These are phyloP conservation scores for Scopus umbretta DNA, from an alignment of 2,113 vertebrate species.

Conservation along the genomic window DNA sequence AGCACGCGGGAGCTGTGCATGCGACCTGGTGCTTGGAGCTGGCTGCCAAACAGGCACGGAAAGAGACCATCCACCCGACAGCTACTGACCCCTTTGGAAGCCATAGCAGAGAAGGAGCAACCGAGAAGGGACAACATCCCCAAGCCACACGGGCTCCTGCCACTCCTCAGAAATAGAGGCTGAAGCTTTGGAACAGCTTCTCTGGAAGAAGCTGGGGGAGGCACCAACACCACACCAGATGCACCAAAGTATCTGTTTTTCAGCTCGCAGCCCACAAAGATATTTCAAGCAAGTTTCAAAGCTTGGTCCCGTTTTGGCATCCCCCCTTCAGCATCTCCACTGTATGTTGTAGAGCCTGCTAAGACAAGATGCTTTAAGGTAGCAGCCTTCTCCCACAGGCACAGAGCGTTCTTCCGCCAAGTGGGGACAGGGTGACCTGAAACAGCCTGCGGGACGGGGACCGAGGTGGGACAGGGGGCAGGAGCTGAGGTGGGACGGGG, in stretches of 20 bases:
- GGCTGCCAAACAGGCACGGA: fast-evolving
- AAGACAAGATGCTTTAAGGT: background rate
- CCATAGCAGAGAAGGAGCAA: background rate
- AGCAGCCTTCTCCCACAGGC: background rate
- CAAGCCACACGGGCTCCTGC: background rate
- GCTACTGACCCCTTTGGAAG: fast-evolving
- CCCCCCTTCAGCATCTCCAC: background rate
- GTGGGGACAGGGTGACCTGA: too few relatives aligned
- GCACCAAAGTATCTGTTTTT: fast-evolving
- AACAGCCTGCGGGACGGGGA: too few relatives aligned
- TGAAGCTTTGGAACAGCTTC: background rate
- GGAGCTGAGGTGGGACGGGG: too few relatives aligned
- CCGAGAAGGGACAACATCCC: background rate
- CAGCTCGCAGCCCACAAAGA: background rate
- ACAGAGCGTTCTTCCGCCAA: background rate
- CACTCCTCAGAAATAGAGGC: too few relatives aligned
- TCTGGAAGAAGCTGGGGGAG: background rate
- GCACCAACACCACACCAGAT: background rate
- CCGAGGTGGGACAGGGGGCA: too few relatives aligned
- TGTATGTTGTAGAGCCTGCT: fast-evolving
- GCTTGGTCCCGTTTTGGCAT: fast-evolving
- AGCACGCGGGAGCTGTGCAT: fast-evolving
- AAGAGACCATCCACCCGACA: fast-evolving
- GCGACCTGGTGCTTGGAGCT: fast-evolving
- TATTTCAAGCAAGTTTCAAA: background rate